Evolutionary conservation across 2,888 invertebrate species (phyloP).

Genomic region (Chydorus sphaericus): DNA sequence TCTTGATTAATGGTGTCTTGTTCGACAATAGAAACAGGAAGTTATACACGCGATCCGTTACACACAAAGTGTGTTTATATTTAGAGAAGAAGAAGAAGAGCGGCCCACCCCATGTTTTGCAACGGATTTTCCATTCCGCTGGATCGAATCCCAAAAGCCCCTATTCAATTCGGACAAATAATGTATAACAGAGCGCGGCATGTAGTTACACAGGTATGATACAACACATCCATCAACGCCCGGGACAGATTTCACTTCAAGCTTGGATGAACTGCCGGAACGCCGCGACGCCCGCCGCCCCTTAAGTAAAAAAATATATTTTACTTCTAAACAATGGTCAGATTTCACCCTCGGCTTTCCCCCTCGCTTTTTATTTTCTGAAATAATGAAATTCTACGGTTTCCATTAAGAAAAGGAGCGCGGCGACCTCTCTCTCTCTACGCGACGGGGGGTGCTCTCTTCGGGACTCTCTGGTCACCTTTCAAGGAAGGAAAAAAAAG

Average conservation of each 20-base stretch:
- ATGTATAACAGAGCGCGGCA: no score
- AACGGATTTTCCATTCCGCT: conserved; percentile 6
- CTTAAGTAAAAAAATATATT: not conserved
- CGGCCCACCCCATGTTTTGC: no score
- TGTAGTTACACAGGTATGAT: not conserved
- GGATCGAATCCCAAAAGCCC: not conserved
- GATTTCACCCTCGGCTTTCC: no score
- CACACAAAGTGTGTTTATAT: not conserved
- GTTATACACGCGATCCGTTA: not conserved
- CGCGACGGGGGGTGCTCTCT: conserved; percentile 2
- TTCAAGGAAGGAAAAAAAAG: not conserved
- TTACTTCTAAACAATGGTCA: no score
- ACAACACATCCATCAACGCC: not conserved
- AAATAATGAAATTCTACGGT: not conserved
- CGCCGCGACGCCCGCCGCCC: not conserved
- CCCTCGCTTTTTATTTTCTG: not conserved
- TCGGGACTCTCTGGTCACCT: conserved; percentile 6
- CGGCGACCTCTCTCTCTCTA: conserved; percentile 1
- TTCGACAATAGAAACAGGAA: not conserved
- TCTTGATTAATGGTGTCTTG: not conserved
- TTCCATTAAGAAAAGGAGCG: not conserved
- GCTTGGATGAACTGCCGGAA: not conserved
- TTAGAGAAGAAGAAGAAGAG: not conserved
- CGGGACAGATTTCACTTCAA: not conserved
- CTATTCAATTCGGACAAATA: not conserved